Evolutionary conservation across 2,888 invertebrate genomes (phyloP).

Genomic region (Aleiodes leptofemur): DNA sequence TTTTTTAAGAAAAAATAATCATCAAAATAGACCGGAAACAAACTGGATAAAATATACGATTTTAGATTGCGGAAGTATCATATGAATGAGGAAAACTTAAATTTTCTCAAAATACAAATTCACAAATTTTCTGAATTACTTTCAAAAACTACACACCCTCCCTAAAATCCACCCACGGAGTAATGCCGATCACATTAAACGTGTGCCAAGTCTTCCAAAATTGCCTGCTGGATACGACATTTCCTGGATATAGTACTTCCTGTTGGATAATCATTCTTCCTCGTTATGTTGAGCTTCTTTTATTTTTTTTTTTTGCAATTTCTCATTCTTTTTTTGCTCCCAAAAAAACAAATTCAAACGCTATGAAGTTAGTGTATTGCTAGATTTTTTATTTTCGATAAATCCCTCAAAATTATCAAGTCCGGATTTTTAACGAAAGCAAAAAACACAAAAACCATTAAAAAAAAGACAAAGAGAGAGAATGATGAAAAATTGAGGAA

Average conservation of each 20-base stretch:
- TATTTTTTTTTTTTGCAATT: not conserved
- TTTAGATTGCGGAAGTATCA: slow-evolving; percentile 62
- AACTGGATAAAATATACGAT: slow-evolving; percentile 28
- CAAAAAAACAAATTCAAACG: slow-evolving; percentile 14
- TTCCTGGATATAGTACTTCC: slow-evolving; percentile 35
- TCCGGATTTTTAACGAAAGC: not conserved
- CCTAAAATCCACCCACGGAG: slow-evolving; percentile 54
- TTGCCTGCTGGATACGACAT: slow-evolving; percentile 35
- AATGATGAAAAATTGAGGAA: slow-evolving; percentile 42
- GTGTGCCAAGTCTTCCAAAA: slow-evolving; percentile 53
- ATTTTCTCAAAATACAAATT: slow-evolving; percentile 8
- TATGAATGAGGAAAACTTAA: slow-evolving; percentile 3
- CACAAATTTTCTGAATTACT: slow-evolving; percentile 17
- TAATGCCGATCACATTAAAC: slow-evolving; percentile 40
- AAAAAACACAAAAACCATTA: slow-evolving; percentile 18
- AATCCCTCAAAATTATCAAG: slow-evolving; percentile 5
- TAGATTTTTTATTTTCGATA: slow-evolving; percentile 17
- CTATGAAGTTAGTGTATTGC: slow-evolving; percentile 30
- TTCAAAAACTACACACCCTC: not conserved
- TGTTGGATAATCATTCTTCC: slow-evolving; percentile 23
- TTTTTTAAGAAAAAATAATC: not conserved
- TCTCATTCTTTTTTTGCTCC: no score
- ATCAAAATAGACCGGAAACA: slow-evolving; percentile 38
- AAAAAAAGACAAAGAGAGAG: not conserved
- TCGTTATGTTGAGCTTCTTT: slow-evolving; percentile 13